Evolutionary conservation across 2,888 invertebrate genomes (phyloP).

Genomic region (Silvanus unidentatus): DNA sequence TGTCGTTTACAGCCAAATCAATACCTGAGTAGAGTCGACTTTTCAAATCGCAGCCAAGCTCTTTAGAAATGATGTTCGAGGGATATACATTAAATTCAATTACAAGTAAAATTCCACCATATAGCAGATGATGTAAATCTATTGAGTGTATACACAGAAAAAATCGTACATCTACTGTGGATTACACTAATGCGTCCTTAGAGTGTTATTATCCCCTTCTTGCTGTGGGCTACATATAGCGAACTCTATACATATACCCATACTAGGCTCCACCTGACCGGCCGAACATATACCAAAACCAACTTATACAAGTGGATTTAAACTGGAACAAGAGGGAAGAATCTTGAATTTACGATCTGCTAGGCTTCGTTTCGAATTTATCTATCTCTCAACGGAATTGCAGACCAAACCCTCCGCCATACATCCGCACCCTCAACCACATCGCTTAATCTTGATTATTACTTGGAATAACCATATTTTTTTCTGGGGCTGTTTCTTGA

Average conservation of each 20-base stretch:
- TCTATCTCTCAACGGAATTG: slow-evolving; percentile 34
- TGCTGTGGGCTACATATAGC: slow-evolving; percentile 14
- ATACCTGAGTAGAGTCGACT: too few relatives aligned
- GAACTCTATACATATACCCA: slow-evolving; percentile 16
- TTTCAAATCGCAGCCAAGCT: not conserved
- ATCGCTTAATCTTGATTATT: slow-evolving; percentile 43
- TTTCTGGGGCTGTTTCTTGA: slow-evolving; percentile 22
- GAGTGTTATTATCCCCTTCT: slow-evolving; percentile 22
- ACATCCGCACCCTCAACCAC: slow-evolving; percentile 14
- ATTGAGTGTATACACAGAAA: not conserved
- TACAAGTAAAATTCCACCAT: not conserved
- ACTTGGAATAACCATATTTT: slow-evolving; percentile 33
- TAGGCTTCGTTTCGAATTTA: slow-evolving; percentile 40
- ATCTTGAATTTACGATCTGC: slow-evolving; percentile 40
- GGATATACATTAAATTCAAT: not conserved
- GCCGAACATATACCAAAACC: slow-evolving; percentile 10
- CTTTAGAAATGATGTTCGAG: not conserved
- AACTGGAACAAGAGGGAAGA: slow-evolving; percentile 29
- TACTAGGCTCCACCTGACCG: slow-evolving; percentile 25
- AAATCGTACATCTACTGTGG: slow-evolving; percentile 8
- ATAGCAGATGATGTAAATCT: not conserved
- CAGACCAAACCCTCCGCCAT: not conserved
- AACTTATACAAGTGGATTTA: slow-evolving; percentile 40
- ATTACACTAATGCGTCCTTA: slow-evolving; percentile 26
- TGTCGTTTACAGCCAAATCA: too few relatives aligned